Evolutionary conservation across 1,140 invertebrate species (phyloP), one percentile per base, ranked within the genome.

Genomic region (Drosophila novamexicana): DNA sequence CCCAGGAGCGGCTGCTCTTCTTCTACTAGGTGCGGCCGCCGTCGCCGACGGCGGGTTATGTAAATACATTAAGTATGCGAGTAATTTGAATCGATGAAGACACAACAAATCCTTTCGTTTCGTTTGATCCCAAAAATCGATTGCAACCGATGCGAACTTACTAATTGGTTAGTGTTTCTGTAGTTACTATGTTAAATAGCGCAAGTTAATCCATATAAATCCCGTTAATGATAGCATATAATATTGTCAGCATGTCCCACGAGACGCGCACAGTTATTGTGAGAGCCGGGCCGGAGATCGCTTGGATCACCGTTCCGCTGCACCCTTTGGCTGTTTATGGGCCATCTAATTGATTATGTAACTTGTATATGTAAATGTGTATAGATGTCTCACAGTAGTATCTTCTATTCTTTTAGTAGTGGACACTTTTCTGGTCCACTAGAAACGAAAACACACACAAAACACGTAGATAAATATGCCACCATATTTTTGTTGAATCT

Each of bases 1-100:
- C 96, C 65, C 96, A 97, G 88, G 96, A 98, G 91, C 94, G 97
- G 83, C 94, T 97, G 75, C 93, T 97, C 62, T 97, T 97, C 94
- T 97, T 97, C 93, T 97, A 97, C 93, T 97, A 94, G 95, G 82
- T 78, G 64, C 58, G 57, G 77, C 62, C 50, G 40, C 56, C 61
- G 69, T 53, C 69, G 63, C 59, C 79, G 63, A 22, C 59, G 56
- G 62, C 34, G 68, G 54, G 61, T 66, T 69, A 75, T 86, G 82
- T 86, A 86, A 88, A 86, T 86, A 86, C 50, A 64, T 82, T 81
- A 64, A 70, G 44, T 58, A 57, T 63, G 59, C 53, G 53, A 64
- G 57, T 58, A 61, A 52, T 50, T 69, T 61, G 52, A 62, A 22
- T 10, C 42, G 50, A 64, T 8, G 50, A 42, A 47, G 14, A 49